Conservation (phyloP, 2,797 vertebrate genomes). For the Galaxias olidus region DNA sequence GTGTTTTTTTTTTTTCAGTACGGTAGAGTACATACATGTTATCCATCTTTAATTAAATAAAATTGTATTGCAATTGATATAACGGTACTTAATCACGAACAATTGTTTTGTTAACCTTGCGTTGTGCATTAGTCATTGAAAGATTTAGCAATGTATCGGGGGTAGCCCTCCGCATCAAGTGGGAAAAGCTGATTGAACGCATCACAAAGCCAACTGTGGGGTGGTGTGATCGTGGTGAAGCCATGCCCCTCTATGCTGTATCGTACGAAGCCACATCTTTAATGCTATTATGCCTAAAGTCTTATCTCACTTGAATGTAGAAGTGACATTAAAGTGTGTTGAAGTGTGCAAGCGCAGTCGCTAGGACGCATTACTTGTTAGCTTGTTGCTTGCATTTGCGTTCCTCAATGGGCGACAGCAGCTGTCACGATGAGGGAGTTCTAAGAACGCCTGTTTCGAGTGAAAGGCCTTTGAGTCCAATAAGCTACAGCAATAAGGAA, state of each 20-base stretch:
- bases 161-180: conserved; percentile 28
- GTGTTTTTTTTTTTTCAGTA: background rate
- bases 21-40: background rate
- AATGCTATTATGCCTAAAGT: too few relatives aligned
- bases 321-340: conserved; percentile 12
- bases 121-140: conserved; percentile 26
- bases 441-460: background rate
- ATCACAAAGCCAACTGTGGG: conserved; percentile 35
- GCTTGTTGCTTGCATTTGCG: conserved; percentile 54
- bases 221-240: conserved; percentile 23
- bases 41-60: background rate
- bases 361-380: conserved; percentile 44
- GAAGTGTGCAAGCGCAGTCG: background rate
- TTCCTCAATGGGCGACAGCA: conserved; percentile 6
- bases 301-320: background rate
- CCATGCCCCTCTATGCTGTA: conserved; percentile 21
- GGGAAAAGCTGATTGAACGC: conserved; percentile 26
- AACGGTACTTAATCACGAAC: background rate
- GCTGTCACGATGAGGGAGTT: background rate
- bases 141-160: conserved; percentile 38
- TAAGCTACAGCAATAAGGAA: too few relatives aligned
- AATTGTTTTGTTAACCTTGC: background rate
- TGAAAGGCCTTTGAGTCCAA: conserved; percentile 17
- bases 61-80: background rate
- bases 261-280: background rate